Percentiles rank a stretch among this genome's conserved stretches.
These are phyloP conservation scores for Parasteatoda tepidariorum DNA, from an alignment of 1,140 invertebrate genomes.

Conservation along the genomic window DNA sequence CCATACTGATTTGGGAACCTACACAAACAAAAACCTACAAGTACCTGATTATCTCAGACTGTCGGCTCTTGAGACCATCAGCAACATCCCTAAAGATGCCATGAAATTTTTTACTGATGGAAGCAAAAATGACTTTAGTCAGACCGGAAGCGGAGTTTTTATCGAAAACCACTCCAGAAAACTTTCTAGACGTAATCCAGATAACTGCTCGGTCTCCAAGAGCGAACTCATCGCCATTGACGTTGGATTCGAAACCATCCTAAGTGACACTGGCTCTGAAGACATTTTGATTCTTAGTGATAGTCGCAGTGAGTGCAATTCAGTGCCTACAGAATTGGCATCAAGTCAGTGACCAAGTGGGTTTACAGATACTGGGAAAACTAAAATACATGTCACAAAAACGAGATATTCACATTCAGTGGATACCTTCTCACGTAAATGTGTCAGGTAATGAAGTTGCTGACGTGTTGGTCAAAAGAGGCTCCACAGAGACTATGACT, in stretches of 20 bases:
- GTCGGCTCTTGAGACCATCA: neutral
- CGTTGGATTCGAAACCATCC: neutral
- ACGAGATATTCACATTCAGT: neutral
- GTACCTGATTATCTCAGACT: neutral
- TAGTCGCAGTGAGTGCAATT: neutral
- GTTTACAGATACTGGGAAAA: neutral
- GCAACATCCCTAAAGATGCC: neutral
- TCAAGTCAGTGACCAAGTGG: slow-evolving; percentile 1
- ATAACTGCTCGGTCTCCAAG: neutral
- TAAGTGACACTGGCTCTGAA: neutral
- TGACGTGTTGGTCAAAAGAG: slow-evolving; percentile 1
- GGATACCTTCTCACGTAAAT: slow-evolving; percentile 11
- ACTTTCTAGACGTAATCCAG: neutral
- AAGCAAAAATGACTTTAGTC: slow-evolving; percentile 1
- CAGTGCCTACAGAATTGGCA: neutral
- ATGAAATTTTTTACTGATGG: neutral
- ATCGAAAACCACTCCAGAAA: neutral
- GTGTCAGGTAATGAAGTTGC: slow-evolving; percentile 7
- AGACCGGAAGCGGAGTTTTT: slow-evolving; percentile 3
- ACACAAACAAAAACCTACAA: neutral
- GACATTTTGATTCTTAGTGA: neutral
- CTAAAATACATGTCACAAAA: slow-evolving; percentile 2
- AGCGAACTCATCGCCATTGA: neutral
- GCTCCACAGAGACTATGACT: neutral
- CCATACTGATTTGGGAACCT: neutral